Evolutionary conservation across 2,888 invertebrate species (phyloP), one percentile per base, ranked within the genome.

Genomic region (Bembecia ichneumoniformis): DNA sequence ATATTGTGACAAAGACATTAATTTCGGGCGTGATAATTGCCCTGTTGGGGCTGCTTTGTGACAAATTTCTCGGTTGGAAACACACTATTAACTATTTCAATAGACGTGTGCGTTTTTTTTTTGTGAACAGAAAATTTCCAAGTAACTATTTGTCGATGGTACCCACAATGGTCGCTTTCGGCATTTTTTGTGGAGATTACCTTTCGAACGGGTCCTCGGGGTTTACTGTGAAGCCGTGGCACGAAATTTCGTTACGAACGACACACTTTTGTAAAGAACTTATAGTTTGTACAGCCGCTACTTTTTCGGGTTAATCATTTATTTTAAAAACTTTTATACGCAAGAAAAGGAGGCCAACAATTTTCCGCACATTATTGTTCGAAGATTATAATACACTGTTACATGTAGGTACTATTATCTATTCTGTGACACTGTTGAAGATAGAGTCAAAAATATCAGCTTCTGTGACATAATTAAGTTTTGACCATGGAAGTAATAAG

Each of bases 11-110:
- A 82, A 83, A 77, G 75, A 77, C 75, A 59, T 68, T 74, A 81
- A 80, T 77, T 76, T 71, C 64, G 59, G 75, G 81, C 80, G 82
- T 77, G 82, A 82, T 82, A 81, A 83, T 82, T 80, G 78, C 71
- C 66, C 65, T 62, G 59, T 59, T 51, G 71, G 70, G 66, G 62
- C 57, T 49, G 52, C 71, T 60, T 84, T 84, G 83, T 84, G 72
- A 76, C 72, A 73, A 74, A 82, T 83, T 80, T 79, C 70, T 65
- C 82, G 83, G 80, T 65, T 75, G 79, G 73, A 58, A 61, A 68
- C 73, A 81, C 81, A 69, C 82, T 78, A 82, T 82, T 80, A 82
- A 72, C 71, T 58, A 68, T 72, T 78, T 73, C 74, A 71, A 80
- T 75, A 62, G 71, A 55, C 55, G 54, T 71, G 58, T 51, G 48